Conservation (phyloP, 2,888 invertebrate genomes). For the Lithophane ornitopus region DNA sequence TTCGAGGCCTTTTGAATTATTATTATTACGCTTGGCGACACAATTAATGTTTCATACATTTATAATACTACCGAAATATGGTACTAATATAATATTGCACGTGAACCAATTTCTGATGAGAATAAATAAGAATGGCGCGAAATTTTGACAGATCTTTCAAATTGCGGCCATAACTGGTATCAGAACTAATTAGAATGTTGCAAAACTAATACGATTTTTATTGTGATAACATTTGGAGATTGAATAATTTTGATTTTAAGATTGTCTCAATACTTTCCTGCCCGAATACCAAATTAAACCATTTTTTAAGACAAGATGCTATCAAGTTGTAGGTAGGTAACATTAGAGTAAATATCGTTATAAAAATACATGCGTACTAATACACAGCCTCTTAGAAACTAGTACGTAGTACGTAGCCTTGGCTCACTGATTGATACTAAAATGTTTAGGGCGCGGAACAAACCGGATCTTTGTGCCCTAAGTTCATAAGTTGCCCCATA, state of each 20-base stretch:
- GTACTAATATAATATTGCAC: slow-evolving; percentile 8
- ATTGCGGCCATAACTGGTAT: background rate
- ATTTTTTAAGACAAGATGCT: background rate
- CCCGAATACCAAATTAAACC: background rate
- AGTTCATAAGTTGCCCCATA: slow-evolving; percentile 84
- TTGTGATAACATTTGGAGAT: background rate
- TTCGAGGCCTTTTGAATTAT: slow-evolving; percentile 64
- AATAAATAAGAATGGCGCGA: slow-evolving; percentile 40
- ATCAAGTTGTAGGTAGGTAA: background rate
- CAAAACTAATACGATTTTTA: background rate
- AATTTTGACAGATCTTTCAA: slow-evolving; percentile 27
- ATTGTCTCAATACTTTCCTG: too few relatives aligned
- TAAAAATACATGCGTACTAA: slow-evolving; percentile 25
- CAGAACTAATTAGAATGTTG: background rate
- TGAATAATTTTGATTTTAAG: too few relatives aligned
- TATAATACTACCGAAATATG: slow-evolving; percentile 20
- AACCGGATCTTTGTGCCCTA: slow-evolving; percentile 86
- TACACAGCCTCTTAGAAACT: slow-evolving; percentile 67
- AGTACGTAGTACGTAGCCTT: slow-evolving; percentile 73
- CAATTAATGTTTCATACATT: slow-evolving; percentile 26
- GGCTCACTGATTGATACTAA: slow-evolving; percentile 81
- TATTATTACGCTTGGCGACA: slow-evolving; percentile 65
- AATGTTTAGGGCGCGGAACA: slow-evolving; percentile 80
- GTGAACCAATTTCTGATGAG: slow-evolving; percentile 32
- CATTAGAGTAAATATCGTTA: background rate